Base-by-base conservation (phyloP, 2,113 vertebrate genomes). In the Eptesicus fuscus region DNA sequence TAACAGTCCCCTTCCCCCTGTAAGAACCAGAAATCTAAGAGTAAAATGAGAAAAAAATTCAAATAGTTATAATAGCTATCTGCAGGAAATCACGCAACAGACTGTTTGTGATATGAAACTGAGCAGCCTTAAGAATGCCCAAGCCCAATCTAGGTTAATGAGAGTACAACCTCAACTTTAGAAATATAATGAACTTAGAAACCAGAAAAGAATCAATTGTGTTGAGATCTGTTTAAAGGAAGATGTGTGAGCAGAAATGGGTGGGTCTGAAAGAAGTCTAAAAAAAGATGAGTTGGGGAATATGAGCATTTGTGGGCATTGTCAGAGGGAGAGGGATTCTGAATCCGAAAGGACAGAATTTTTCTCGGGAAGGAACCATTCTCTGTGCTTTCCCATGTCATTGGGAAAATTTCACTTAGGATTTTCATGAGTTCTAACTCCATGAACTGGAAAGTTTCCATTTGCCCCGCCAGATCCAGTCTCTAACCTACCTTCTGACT, bases 301-400 rank as follows among this genome's bases (percentile, higher is more conserved):
- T 59, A 78, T 14, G n/a, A 73, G 67, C 12, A 59, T 82, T 90
- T 79, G 13, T 78, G 28, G 73, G 6, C 20, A 83, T 4, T 20
- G 7, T 53, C 51, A 65, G 77, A 63, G 42, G 2, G 11, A 79
- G 20, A 65, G 32, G 28, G 37, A 42, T 30, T 56, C 44, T 63
- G 30, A 70, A 28, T 44, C 5, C 49, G 30, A 30, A 30, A 76
- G 20, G 40, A 35, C 11, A 74, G 53, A 8, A 83, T 23, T 3
- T 56, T 91, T 88, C 56, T 84, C 22, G 79, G 53, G 65, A 88
- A 74, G 59, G 18, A 88, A 44, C 42, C 37, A 25, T 42, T 77
- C 20, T 63, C 76, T 65, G 37, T 18, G 28, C 16, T 70, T 67
- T 73, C 61, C 49, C 20, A 4, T 53, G 42, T 49, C n/a, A 20